Evolutionary conservation across 2,888 invertebrate species (phyloP), one percentile per base, ranked within the genome.

Genomic region (Drosophila subquinaria): DNA sequence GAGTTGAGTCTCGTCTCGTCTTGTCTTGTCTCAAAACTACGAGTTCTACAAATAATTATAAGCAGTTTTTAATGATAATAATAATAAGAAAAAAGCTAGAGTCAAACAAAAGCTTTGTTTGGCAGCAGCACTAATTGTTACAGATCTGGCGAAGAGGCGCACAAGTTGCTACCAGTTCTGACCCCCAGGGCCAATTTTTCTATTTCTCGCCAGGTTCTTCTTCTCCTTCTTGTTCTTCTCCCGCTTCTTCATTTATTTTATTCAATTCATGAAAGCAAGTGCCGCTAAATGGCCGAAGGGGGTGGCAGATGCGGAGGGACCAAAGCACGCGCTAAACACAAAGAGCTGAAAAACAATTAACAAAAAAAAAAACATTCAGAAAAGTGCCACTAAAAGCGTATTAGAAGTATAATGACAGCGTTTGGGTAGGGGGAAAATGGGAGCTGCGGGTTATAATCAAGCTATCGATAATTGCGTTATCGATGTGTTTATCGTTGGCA

Each of bases 21-120:
- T 27, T 5, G 68, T 57, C 52, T 20, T 36, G 15, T 75, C 66
- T 61, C 59, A 70, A 76, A 80, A 64, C 73, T 73, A 69, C 74
- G 88, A 86, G 84, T 85, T 88, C 84, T 88, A 85, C 88, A 85
- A 85, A 85, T 85, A 85, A 86, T 86, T 89, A 88, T 85, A 86
- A 86, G 84, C 87, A 81, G 89, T 86, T 87, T 86, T 88, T 86
- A 85, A 88, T 83, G 87, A 85, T 85, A 71, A 71, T 73, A 50
- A 69, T 59, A 73, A 40, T 17, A 42, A 45, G 2, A 45, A 27
- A 45, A 45, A 45, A 69, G 66, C 59, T 75, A 73, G 64, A 78
- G 80, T 71, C 79, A 83, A 83, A 86, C 89, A 85, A 89, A 81
- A 61, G 59, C 47, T 59, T 59, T 48, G 47, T 71, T 85, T 82